A percentile compares a stretch with the other conserved stretches of the same genome.
These are phyloP conservation scores for Turdus rufiventris DNA, from an alignment of 2,113 vertebrate species.

Conservation along the genomic window DNA sequence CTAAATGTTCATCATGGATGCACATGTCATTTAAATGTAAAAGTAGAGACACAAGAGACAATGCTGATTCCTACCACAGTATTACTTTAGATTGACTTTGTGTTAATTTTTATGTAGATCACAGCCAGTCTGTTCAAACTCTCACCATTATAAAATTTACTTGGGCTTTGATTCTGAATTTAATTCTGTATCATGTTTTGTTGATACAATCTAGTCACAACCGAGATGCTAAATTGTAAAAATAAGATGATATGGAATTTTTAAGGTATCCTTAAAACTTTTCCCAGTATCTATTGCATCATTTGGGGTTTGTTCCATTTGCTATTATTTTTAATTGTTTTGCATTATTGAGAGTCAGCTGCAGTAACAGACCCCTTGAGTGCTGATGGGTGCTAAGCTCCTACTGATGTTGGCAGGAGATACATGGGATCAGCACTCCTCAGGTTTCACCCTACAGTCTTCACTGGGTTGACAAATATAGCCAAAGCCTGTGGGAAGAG, in stretches of 20 bases:
- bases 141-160: not conserved
- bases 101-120: not conserved
- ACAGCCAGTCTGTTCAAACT: not conserved
- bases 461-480: not conserved
- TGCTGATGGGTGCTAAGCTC: not conserved
- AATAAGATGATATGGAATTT: not conserved
- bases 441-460: not conserved
- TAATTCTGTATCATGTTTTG: not conserved
- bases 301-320: not conserved
- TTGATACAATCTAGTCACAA: not conserved
- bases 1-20: not conserved
- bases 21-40: not conserved
- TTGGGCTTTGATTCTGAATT: not conserved
- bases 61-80: not conserved
- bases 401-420: constrained; percentile 1
- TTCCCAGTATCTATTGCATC: not conserved
- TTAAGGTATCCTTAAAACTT: not conserved
- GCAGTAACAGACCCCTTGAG: not conserved
- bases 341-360: not conserved
- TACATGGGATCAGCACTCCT: not conserved
- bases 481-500: not conserved
- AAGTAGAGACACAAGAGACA: not conserved
- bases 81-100: not conserved
- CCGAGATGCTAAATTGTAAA: not conserved
- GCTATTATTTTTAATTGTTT: constrained; percentile 18